Percentiles rank a stretch among this genome's conserved stretches.
Evolutionary conservation across 2,888 invertebrate species (phyloP).

Genomic region (Athripsodes cinereus): DNA sequence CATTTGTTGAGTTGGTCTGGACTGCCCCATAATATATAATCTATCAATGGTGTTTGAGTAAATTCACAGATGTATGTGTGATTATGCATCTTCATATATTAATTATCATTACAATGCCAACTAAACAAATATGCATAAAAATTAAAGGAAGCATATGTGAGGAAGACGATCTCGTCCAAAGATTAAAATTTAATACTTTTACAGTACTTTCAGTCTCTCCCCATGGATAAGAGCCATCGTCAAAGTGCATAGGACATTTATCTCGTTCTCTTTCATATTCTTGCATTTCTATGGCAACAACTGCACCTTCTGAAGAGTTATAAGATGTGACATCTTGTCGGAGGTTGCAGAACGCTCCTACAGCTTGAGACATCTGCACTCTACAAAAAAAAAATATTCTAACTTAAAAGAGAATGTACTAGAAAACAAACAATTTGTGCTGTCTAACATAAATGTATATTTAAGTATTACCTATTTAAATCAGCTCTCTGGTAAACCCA

Average conservation of each 20-base stretch:
- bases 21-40: too few relatives aligned
- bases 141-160: too few relatives aligned
- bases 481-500: slow-evolving; percentile 98
- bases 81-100: too few relatives aligned
- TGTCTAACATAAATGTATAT: background rate
- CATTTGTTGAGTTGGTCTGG: too few relatives aligned
- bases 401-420: background rate
- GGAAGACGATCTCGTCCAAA: slow-evolving; percentile 30
- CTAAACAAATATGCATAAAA: too few relatives aligned
- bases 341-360: slow-evolving; percentile 86
- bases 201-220: slow-evolving; percentile 62
- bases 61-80: too few relatives aligned
- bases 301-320: slow-evolving; percentile 87
- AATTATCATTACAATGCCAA: too few relatives aligned
- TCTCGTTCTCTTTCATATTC: slow-evolving; percentile 92
- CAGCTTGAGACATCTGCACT: slow-evolving; percentile 67
- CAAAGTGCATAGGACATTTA: slow-evolving; percentile 96
- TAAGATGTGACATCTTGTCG: slow-evolving; percentile 86
- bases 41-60: too few relatives aligned
- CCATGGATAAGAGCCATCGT: slow-evolving; percentile 90
- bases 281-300: slow-evolving; percentile 83
- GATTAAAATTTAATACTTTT: slow-evolving; percentile 55
- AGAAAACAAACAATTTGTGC: background rate
- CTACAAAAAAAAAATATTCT: slow-evolving; percentile 32
- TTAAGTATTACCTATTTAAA: slow-evolving; percentile 63